Conservation (phyloP, 2,113 vertebrate genomes). For the Typhlomys cinereus region DNA sequence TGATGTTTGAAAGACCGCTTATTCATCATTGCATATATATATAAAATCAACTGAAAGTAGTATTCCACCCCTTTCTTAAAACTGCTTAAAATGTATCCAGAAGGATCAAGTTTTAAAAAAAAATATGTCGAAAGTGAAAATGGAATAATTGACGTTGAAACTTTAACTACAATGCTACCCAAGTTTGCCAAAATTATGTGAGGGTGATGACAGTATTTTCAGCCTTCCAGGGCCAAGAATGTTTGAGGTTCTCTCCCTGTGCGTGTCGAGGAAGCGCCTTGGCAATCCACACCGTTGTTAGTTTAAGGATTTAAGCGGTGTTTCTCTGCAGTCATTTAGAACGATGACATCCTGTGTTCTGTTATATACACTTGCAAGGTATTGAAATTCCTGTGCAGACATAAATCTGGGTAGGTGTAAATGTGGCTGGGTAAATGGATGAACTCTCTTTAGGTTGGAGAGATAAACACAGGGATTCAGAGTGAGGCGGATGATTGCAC, state of each 20-base stretch:
- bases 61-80: conserved; percentile 55
- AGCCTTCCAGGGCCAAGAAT: background rate
- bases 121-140: conserved; percentile 43
- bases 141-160: conserved; percentile 51
- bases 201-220: conserved; percentile 56
- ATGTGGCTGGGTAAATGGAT: background rate
- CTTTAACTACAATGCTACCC: background rate
- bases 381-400: background rate
- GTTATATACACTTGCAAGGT: background rate
- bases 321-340: background rate
- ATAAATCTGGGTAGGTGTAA: background rate
- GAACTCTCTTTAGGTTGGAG: background rate
- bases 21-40: conserved; percentile 64
- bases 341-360: background rate
- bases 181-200: conserved; percentile 6
- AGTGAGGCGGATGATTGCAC: background rate
- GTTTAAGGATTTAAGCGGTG: background rate
- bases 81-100: conserved; percentile 40
- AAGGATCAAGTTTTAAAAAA: conserved; percentile 34
- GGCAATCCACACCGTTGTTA: background rate
- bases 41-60: conserved; percentile 68
- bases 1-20: conserved; percentile 67
- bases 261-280: background rate
- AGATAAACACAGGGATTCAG: background rate
- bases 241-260: background rate